Evolutionary conservation across 2,888 invertebrate genomes (phyloP), one percentile per base, ranked within the genome.

Genomic region (Chrysolina haemoptera): DNA sequence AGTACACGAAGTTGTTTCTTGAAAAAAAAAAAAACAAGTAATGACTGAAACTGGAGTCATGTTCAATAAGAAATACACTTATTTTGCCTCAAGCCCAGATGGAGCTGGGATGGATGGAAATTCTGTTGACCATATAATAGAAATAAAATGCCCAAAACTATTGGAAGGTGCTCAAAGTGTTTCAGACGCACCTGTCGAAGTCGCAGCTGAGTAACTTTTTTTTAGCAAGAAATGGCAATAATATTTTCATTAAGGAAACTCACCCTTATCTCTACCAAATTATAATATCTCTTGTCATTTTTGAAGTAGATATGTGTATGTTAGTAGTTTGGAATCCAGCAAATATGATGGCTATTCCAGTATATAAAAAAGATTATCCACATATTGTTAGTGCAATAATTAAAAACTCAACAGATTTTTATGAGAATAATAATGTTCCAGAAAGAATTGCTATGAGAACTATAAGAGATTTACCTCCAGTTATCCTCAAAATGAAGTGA

Each of bases 141-240:
- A 67, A 50, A 55, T 67, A 35, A 67, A 67, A 53, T 67, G 40
- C 40, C 67, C 67, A 53, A 53, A 67, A 55, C 14, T 67, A 22
- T 55, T 67, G 16, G 53, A 67, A 53, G n/a, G 35, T 11, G 50
- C 53, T 53, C 9, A 53, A 35, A 55, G 11, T 35, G 1, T 67
- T 40, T 53, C 35, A 53, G 9, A 55, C 50, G 4, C 12, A 55
- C 16, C 40, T 35, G 35, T 10, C 35, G 10, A 20, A 27, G 18
- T 5, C 46, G 0, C 46, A 66, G 50, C 11, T 22, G 27, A 66
- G n/a, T 27, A 14, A 53, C n/a, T 10, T 67, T 22, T 67, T 67
- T 40, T 18, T 67, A 8, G 50, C 11, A 8, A 53, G 53, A 40
- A 18, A 16, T 6, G 35, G 53, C 16, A 67, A 67, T 35, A 16